A percentile compares a stretch with the other conserved stretches of the same genome.
Conservation (phyloP, 2,888 invertebrate genomes). For the Hypselothyrea guttata region DNA sequence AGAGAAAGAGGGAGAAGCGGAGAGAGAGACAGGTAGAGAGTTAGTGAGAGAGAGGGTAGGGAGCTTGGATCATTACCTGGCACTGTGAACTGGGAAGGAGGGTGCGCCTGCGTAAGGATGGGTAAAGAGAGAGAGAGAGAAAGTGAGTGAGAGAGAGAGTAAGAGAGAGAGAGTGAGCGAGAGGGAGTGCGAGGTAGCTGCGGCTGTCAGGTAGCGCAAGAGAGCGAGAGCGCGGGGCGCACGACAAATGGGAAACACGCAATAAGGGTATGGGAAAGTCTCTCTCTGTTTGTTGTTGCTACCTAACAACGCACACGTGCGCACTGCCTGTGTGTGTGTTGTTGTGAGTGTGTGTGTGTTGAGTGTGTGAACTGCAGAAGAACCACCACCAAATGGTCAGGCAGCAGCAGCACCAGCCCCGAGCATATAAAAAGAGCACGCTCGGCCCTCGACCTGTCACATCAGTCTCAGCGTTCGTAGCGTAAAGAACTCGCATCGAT, state of each 20-base stretch:
- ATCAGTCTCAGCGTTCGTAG: conserved; percentile 77
- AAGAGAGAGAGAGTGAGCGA: conserved; percentile 33
- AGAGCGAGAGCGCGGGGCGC: conserved; percentile 18
- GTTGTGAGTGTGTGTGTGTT: conserved; percentile 32
- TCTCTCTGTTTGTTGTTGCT: conserved; percentile 40
- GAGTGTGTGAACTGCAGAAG: conserved; percentile 59
- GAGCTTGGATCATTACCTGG: conserved; percentile 41
- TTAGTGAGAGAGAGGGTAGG: conserved; percentile 31
- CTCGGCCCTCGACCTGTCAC: conserved; percentile 80
- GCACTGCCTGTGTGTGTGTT: conserved; percentile 30
- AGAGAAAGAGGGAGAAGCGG: conserved; percentile 33
- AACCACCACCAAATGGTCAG: conserved; percentile 65
- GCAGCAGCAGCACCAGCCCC: conserved; percentile 22
- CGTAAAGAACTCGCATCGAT: conserved; percentile 66
- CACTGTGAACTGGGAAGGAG: conserved; percentile 24
- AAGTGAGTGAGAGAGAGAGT: conserved; percentile 34
- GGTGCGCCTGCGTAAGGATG: conserved; percentile 61
- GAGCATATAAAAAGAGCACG: conserved; percentile 76
- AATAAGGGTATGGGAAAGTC: conserved; percentile 70
- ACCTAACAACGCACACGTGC: conserved; percentile 64
- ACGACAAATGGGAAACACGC: conserved; percentile 66
- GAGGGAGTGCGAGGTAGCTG: too few species aligned
- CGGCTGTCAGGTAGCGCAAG: conserved; percentile 14
- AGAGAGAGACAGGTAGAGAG: conserved; percentile 37
- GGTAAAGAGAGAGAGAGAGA: conserved; percentile 36